phyloP scores from a whole-genome alignment of 2,797 vertebrate species.

The Micrastur ruficollis region DNA sequence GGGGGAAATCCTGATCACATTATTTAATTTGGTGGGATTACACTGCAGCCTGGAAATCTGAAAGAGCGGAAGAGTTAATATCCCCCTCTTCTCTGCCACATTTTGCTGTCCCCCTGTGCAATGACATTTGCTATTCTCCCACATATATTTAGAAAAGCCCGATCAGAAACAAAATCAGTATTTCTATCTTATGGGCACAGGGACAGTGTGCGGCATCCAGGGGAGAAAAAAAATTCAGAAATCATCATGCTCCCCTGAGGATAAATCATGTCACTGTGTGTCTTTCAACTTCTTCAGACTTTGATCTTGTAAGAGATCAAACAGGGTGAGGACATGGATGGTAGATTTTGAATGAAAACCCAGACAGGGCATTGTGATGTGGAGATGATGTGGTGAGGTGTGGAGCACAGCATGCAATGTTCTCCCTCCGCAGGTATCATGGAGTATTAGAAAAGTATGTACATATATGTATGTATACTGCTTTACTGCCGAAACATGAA shows the following conservation, averaged over 20 bases:
- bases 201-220: neutral
- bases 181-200: neutral
- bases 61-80: slow-evolving; percentile 17
- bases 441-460: neutral
- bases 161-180: slow-evolving; percentile 1
- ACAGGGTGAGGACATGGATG: neutral
- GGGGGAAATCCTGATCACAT: slow-evolving; percentile 50
- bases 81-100: neutral
- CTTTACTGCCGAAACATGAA: neutral
- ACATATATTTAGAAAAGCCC: neutral
- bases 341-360: slow-evolving; percentile 2
- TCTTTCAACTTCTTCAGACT: slow-evolving; percentile 36
- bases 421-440: neutral
- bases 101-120: neutral
- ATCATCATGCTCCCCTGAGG: neutral
- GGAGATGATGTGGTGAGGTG: neutral
- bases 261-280: slow-evolving; percentile 1
- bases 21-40: slow-evolving; percentile 62
- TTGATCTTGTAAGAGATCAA: slow-evolving; percentile 34
- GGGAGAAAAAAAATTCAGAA: slow-evolving; percentile 22
- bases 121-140: slow-evolving; percentile 6
- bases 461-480: no score
- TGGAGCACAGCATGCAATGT: neutral
- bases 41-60: neutral
- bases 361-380: neutral